Evolutionary conservation across 2,888 invertebrate species (phyloP).

Genomic region (Synergus gifuensis): DNA sequence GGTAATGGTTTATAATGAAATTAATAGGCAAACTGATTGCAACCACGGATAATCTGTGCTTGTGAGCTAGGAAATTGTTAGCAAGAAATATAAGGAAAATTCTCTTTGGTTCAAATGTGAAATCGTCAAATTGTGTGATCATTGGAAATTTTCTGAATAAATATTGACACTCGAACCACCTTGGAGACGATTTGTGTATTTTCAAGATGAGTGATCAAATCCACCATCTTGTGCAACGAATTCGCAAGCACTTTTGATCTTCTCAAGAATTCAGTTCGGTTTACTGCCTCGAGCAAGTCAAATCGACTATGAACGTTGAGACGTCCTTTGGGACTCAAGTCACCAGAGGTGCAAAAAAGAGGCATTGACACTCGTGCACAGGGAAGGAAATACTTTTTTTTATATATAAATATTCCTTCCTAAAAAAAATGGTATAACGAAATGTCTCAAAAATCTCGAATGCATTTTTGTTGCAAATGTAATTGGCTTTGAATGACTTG

Average conservation of each 20-base stretch:
- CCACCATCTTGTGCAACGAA: background rate
- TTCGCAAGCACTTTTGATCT: slow-evolving; percentile 11
- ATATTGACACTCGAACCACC: background rate
- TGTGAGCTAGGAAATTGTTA: background rate
- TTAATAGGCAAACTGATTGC: slow-evolving; percentile 2
- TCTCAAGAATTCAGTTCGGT: background rate
- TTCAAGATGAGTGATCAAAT: background rate
- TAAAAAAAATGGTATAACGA: too few relatives aligned
- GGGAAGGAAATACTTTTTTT: background rate
- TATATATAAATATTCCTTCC: too few relatives aligned
- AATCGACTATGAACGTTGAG: slow-evolving; percentile 6
- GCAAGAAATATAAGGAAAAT: too few relatives aligned
- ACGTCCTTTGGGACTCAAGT: background rate
- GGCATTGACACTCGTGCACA: background rate
- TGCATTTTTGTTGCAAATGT: too few relatives aligned
- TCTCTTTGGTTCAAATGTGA: too few relatives aligned
- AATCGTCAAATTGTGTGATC: too few relatives aligned
- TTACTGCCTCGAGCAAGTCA: slow-evolving; percentile 11
- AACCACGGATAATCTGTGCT: background rate
- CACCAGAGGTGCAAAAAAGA: background rate
- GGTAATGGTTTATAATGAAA: slow-evolving; percentile 5
- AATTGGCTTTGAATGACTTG: too few relatives aligned
- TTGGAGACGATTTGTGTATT: slow-evolving; percentile 13
- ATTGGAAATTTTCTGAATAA: background rate
- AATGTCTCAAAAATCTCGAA: too few relatives aligned